Conservation (phyloP, 2,113 vertebrate species). For the Oreochromis tanganicae region DNA sequence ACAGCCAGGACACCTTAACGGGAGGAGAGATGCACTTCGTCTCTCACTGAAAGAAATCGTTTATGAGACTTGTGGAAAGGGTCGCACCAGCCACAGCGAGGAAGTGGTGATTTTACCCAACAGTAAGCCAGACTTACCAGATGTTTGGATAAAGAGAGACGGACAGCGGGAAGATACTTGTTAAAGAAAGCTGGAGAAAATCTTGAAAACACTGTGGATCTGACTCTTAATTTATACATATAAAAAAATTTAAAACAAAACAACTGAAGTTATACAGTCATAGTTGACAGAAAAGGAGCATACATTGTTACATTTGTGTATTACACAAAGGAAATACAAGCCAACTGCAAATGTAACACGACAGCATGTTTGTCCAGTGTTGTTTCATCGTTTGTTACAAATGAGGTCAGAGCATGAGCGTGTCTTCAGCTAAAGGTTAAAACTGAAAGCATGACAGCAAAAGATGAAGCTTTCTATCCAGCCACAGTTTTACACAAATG, state of each 20-base stretch:
- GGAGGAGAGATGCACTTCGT: constrained; percentile 86
- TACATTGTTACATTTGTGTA: background rate
- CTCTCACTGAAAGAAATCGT: constrained; percentile 87
- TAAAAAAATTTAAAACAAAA: background rate
- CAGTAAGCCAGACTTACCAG: constrained; percentile 92
- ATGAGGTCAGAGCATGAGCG: constrained; percentile 12
- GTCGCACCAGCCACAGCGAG: constrained; percentile 73
- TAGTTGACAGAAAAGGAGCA: background rate
- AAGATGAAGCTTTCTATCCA: background rate
- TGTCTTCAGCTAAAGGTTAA: background rate
- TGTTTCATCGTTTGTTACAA: background rate
- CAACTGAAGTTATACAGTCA: background rate
- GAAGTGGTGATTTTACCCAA: constrained; percentile 87
- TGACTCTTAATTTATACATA: background rate
- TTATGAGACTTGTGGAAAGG: constrained; percentile 80
- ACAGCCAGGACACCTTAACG: constrained; percentile 84
- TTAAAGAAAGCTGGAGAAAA: constrained; percentile 52
- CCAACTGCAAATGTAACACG: constrained; percentile 10
- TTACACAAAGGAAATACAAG: constrained; percentile 30
- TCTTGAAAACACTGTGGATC: constrained; percentile 19
- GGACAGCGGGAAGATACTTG: constrained; percentile 80
- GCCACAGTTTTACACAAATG: background rate
- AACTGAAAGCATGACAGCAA: constrained; percentile 7
- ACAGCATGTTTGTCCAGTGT: constrained; percentile 25
- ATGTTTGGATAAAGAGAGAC: constrained; percentile 93